Evolutionary conservation across 2,797 vertebrate species (phyloP).

Genomic region (Phyllotis vaccarum): DNA sequence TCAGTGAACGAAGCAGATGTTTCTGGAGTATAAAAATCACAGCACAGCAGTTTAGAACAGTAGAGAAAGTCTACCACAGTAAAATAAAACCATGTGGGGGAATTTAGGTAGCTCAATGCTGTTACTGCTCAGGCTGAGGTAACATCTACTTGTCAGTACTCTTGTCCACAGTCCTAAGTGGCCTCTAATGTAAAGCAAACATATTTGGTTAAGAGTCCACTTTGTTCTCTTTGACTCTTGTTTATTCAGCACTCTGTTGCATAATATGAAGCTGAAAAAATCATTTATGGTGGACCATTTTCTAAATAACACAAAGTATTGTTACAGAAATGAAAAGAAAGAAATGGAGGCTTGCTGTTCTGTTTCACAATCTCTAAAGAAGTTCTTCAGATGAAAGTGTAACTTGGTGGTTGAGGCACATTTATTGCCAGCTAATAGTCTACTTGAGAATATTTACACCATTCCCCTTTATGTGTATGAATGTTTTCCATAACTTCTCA

Average conservation of each 20-base stretch:
- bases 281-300: not conserved
- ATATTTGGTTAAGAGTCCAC: not conserved
- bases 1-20: slow-evolving; percentile 23
- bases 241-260: not conserved
- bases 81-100: not conserved
- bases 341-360: not conserved
- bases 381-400: slow-evolving; percentile 29
- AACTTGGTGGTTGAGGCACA: not conserved
- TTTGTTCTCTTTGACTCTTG: not conserved
- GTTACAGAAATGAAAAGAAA: not conserved
- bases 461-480: not conserved
- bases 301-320: slow-evolving; percentile 7
- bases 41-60: not conserved
- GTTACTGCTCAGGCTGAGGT: not conserved
- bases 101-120: not conserved
- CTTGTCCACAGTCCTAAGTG: not conserved
- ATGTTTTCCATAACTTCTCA: slow-evolving; percentile 22
- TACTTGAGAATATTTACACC: slow-evolving; percentile 8
- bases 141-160: not conserved
- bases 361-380: not conserved
- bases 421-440: not conserved
- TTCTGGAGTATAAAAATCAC: slow-evolving; percentile 28
- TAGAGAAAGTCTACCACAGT: not conserved
- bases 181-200: not conserved
- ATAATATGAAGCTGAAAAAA: not conserved